These are phyloP conservation scores for Cotesia congregata DNA, from an alignment of 2,888 invertebrate species.

Conservation along the genomic window DNA sequence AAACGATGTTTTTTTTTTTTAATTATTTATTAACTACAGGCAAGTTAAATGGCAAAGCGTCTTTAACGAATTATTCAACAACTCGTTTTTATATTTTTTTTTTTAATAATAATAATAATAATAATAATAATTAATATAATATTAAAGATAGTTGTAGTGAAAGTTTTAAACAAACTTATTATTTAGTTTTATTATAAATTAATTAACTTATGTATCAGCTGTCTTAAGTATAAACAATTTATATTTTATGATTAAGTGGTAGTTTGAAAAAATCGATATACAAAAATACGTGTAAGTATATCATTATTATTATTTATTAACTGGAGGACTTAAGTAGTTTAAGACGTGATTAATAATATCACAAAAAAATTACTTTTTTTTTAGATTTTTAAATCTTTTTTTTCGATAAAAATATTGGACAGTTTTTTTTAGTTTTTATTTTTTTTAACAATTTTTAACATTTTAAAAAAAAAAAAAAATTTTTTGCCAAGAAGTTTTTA, in stretches of 20 bases:
- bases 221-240: slow-evolving; percentile 51
- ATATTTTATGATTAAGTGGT: slow-evolving; percentile 52
- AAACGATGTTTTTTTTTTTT: neutral
- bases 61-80: slow-evolving; percentile 20
- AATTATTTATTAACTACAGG: slow-evolving; percentile 40
- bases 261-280: slow-evolving; percentile 67
- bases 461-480: too few species aligned
- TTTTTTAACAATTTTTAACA: too few species aligned
- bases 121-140: neutral
- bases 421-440: too few species aligned
- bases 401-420: too few species aligned
- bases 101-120: slow-evolving; percentile 11
- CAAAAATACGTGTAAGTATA: slow-evolving; percentile 64
- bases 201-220: slow-evolving; percentile 34
- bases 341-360: slow-evolving; percentile 20
- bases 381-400: too few species aligned
- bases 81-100: slow-evolving; percentile 19
- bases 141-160: too few species aligned
- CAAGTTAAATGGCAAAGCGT: slow-evolving; percentile 61
- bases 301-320: slow-evolving; percentile 34
- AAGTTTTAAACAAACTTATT: neutral
- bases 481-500: too few species aligned
- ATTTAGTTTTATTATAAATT: slow-evolving; percentile 1
- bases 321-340: slow-evolving; percentile 31
- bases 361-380: neutral